Conservation (phyloP, 2,113 vertebrate genomes). For the Athene noctua region DNA sequence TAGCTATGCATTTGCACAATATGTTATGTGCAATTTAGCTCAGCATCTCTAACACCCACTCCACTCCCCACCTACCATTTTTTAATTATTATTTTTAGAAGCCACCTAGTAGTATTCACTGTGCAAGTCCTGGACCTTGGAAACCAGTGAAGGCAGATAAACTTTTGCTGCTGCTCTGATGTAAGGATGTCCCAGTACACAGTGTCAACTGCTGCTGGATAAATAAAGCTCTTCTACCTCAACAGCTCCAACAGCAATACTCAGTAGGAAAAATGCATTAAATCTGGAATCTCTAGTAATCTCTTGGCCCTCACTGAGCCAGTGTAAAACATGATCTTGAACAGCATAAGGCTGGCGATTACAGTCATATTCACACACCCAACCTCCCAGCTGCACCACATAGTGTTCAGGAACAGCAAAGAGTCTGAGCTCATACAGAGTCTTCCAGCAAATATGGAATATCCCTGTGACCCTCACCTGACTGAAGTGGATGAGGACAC, state of each 20-base stretch:
- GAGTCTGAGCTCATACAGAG: neutral
- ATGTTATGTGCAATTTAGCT: neutral
- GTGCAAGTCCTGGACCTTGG: neutral
- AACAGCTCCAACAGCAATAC: neutral
- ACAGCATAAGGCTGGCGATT: neutral
- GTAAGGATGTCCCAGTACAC: neutral
- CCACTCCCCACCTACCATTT: neutral
- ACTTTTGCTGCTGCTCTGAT: neutral
- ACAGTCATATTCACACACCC: neutral
- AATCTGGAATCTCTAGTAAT: neutral
- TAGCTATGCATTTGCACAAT: neutral
- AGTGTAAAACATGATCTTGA: neutral
- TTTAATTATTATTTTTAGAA: neutral
- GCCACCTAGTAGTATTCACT: neutral
- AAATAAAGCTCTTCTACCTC: neutral
- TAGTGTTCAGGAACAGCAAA: neutral
- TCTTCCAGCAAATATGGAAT: neutral
- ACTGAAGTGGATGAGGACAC: neutral
- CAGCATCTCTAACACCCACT: neutral
- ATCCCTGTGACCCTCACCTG: neutral
- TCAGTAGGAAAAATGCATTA: neutral
- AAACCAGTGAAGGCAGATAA: neutral
- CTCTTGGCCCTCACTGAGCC: neutral
- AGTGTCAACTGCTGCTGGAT: neutral
- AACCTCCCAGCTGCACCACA: accelerated